A percentile compares a stretch with the other conserved stretches of the same genome.
These are phyloP conservation scores for Bolinopsis microptera DNA, from an alignment of 37 sponge, comb jelly and placozoan species.

Conservation along the genomic window DNA sequence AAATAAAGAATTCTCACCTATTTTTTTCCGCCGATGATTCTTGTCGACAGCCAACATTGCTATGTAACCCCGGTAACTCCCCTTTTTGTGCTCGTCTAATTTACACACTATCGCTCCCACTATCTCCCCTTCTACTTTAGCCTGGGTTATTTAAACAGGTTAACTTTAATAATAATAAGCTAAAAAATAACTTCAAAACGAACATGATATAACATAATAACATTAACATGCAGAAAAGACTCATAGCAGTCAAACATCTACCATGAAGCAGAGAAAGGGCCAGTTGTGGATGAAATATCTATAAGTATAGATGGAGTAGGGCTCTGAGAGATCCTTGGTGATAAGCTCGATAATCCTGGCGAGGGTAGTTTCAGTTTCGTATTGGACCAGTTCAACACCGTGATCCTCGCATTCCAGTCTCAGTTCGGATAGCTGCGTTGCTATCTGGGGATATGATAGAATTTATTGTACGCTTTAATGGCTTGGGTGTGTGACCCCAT, in stretches of 20 bases:
- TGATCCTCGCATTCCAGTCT: conserved; percentile 63
- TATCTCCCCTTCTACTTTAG: conserved; percentile 70
- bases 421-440: not conserved
- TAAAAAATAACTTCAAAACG: not conserved
- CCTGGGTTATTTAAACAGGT: conserved; percentile 68
- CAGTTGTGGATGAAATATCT: conserved; percentile 98
- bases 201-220: too few relatives aligned
- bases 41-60: conserved; percentile 97
- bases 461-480: too few relatives aligned
- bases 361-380: conserved; percentile 82
- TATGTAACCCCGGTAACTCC: conserved; percentile 87
- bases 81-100: conserved; percentile 74
- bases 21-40: conserved; percentile 79
- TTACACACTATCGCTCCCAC: conserved; percentile 97
- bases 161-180: not conserved
- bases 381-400: conserved; percentile 74
- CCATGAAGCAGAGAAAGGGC: conserved; percentile 89
- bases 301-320: conserved; percentile 98
- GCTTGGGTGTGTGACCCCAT: too few relatives aligned
- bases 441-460: not conserved
- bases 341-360: conserved; percentile 87
- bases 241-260: conserved; percentile 17
- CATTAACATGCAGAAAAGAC: too few relatives aligned
- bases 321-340: conserved; percentile 91
- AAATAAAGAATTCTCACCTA: conserved; percentile 86